Evolutionary conservation across 2,888 invertebrate genomes (phyloP).

Genomic region (Salpingus planirostris): DNA sequence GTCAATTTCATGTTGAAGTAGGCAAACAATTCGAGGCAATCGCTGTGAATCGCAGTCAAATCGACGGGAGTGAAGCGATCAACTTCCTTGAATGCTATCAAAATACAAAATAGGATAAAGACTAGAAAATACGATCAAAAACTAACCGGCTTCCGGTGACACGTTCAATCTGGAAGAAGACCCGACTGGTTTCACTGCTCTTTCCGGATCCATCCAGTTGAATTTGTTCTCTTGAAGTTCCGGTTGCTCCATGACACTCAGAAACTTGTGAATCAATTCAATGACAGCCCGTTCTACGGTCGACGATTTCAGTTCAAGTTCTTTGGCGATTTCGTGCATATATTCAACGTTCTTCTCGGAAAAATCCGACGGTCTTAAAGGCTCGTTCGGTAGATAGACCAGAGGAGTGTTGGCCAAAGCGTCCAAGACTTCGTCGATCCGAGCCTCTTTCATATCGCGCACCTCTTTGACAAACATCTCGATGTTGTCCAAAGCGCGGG

Average conservation of each 20-base stretch:
- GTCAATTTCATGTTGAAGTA: constrained; percentile 69
- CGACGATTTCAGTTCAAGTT: constrained; percentile 51
- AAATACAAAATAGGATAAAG: no score
- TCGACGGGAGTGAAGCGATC: constrained; percentile 53
- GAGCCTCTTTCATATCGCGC: constrained; percentile 65
- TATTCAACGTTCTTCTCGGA: constrained; percentile 53
- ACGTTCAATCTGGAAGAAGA: constrained; percentile 49
- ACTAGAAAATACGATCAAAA: no score
- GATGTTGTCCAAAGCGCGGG: constrained; percentile 50
- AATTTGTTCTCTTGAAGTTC: constrained; percentile 51
- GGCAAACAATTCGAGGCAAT: constrained; percentile 73
- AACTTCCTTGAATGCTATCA: constrained; percentile 51
- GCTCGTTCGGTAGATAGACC: constrained; percentile 52
- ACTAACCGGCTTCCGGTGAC: constrained; percentile 49
- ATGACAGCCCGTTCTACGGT: constrained; percentile 68
- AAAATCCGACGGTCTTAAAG: constrained; percentile 54
- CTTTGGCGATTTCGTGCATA: constrained; percentile 44
- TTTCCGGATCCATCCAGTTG: constrained; percentile 56
- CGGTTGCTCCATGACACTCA: constrained; percentile 52
- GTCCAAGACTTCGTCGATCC: constrained; percentile 60
- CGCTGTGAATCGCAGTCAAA: constrained; percentile 52
- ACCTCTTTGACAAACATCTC: constrained; percentile 61
- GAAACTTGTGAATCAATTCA: constrained; percentile 68
- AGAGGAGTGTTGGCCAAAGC: constrained; percentile 54
- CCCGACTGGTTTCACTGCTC: constrained; percentile 51